Evolutionary conservation across 2,797 vertebrate species (phyloP), one percentile per base, ranked within the genome.

Genomic region (Phataginus tetradactyla): DNA sequence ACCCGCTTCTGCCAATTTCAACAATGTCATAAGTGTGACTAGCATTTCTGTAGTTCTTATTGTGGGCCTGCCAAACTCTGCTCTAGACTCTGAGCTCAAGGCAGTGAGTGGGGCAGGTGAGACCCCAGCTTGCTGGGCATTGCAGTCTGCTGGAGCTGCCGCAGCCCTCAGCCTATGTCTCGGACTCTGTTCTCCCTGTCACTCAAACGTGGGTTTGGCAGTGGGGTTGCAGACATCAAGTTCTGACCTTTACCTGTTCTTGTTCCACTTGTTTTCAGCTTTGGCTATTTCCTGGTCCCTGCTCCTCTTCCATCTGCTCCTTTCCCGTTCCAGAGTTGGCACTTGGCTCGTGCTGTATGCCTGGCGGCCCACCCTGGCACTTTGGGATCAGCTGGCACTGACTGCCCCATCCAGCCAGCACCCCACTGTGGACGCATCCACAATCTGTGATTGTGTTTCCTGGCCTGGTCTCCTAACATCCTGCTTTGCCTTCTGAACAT

Each of bases 301-400:
- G 25, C n/a, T 78, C 39, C 32, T 85, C 55, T 88, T 64, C 42
- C 55, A 6, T 80, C 20, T 4, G 71, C 15, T 53, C 10, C 64
- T 64, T 89, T 93, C 34, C 80, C 51, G 77, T 80, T 45, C 17
- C 59, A 87, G 90, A 53, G 10, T 13, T 80, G 64, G 59, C 49
- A 18, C 27, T 71, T 39, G 90, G 92, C 77, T 51, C 53, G 84
- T 5, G 23, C 64, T 69, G 2, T 5, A 11, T 2, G 61, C 85
- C 90, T 64, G 80, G 87, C 80, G 80, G 87, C 85, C 61, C 68
- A 18, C 86, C 15, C 89, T 74, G 89, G 86, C 57, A 55, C 75
- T 81, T 90, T n/a, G 8, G 49, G 68, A 49, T 71, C 77, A 69
- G 88, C 69, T 59, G 72, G 57, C 32, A 0, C 66, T 2, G 29